Base-by-base conservation (phyloP, 2,888 invertebrate species). In the Lepas anatifera region DNA sequence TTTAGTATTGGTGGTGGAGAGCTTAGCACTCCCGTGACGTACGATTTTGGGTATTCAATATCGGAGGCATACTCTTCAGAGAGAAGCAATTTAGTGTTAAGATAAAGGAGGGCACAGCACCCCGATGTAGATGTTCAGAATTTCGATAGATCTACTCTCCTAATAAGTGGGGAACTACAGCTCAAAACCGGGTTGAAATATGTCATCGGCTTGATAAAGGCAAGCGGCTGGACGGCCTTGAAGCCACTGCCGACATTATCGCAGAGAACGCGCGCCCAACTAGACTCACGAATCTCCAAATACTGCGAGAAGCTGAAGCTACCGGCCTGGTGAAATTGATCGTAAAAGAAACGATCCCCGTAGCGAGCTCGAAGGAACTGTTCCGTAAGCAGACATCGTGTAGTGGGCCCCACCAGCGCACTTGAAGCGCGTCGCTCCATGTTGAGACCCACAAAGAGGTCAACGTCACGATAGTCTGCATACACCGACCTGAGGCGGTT, bases 221-320 rank as follows among this genome's bases (percentile, higher is more conserved):
- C 89, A 78, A 87, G 89, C 0, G 92, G 90, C 78, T 93, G 93
- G 22, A 93, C 85, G 71, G 84, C 85, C 10, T 81, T 80, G 63
- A 64, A 64, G 32, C 37, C 85, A 39, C 83, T 83, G 74, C 83
- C 85, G 75, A 87, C 81, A 0, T 87, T 87, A 66, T 84, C 82
- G 76, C 89, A 89, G 10, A 89, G 80, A 3, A 92, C 83, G 77
- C 90, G 87, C 0, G 90, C 86, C 63, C 91, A 81, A 0, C 87
- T 87, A 25, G 87, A 84, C 67, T 85, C 82, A 39, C 89, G 81
- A 64, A 92, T 84, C 74, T 89, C 87, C 74, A 88, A 86, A 2
- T 92, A 78, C 77, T 92, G 91, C 0, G 87, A 85, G 4, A 87
- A 86, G 10, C 4, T n/a, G 63, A 64, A 64, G 37, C 63, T 64